Evolutionary conservation across 2,113 vertebrate species (phyloP).

Genomic region (Rana temporaria): DNA sequence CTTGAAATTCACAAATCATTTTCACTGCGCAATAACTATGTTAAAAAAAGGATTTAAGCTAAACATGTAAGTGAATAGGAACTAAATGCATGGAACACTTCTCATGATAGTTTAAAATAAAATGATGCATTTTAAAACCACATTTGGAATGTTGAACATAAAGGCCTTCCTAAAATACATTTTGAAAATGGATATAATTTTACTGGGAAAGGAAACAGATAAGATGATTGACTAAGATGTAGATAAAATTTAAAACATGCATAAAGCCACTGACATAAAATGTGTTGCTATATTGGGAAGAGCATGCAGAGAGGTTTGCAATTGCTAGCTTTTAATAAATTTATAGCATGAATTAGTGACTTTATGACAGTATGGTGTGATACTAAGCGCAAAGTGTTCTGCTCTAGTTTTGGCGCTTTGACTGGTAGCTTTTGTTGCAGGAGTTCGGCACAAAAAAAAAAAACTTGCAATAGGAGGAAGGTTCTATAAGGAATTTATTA

Average conservation of each 20-base stretch:
- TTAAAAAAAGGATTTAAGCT: constrained; percentile 51
- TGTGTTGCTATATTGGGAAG: neutral
- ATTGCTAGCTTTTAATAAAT: neutral
- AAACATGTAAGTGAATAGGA: constrained; percentile 52
- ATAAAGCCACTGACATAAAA: neutral
- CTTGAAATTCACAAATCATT: constrained; percentile 57
- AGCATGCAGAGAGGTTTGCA: too few species aligned
- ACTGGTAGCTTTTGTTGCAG: too few species aligned
- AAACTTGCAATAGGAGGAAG: too few species aligned
- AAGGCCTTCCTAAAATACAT: neutral
- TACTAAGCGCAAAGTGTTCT: too few species aligned
- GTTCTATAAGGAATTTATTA: too few species aligned
- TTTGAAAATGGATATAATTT: constrained; percentile 3
- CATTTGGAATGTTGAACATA: constrained; percentile 7
- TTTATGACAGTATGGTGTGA: neutral
- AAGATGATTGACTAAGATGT: neutral
- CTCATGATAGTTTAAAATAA: constrained; percentile 21
- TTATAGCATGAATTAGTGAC: neutral
- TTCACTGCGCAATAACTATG: constrained; percentile 56
- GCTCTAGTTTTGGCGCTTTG: too few species aligned
- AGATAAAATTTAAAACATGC: neutral
- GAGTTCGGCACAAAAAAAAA: too few species aligned
- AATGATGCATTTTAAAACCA: constrained; percentile 11
- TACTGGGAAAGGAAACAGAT: neutral
- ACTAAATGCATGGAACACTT: constrained; percentile 30